These are phyloP conservation scores for Protomyctophum bolini DNA, from an alignment of 2,113 vertebrate genomes.

Conservation along the genomic window DNA sequence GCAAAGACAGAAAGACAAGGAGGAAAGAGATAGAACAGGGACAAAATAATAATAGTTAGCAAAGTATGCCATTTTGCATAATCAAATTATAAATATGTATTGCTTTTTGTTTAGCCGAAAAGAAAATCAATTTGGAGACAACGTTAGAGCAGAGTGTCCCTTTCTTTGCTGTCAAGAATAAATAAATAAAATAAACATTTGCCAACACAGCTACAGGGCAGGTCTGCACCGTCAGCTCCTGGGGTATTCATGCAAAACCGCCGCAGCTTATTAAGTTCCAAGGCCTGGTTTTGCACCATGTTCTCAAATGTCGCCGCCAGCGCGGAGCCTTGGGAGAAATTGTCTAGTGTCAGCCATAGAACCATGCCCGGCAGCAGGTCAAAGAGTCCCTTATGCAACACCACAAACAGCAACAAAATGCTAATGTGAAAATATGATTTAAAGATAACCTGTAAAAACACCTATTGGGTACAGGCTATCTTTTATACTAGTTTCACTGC, in stretches of 20 bases:
- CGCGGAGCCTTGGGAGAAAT: constrained; percentile 49
- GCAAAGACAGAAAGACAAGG: background rate
- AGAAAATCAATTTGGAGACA: constrained; percentile 34
- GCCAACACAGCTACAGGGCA: constrained; percentile 29
- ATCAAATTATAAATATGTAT: constrained; percentile 21
- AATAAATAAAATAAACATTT: background rate
- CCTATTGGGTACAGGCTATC: too few relatives aligned
- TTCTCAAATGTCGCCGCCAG: constrained; percentile 62
- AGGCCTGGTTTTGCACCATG: constrained; percentile 55
- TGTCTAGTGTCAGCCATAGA: constrained; percentile 29
- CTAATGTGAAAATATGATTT: too few relatives aligned
- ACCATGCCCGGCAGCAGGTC: background rate
- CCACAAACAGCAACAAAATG: background rate
- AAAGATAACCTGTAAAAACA: too few relatives aligned
- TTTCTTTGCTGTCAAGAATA: constrained; percentile 12
- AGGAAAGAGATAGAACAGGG: background rate
- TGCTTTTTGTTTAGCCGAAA: constrained; percentile 31
- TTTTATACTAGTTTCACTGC: too few relatives aligned
- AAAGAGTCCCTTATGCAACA: constrained; percentile 24
- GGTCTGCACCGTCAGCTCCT: constrained; percentile 24
- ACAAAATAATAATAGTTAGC: constrained; percentile 4
- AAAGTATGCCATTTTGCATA: constrained; percentile 8
- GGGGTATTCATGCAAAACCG: constrained; percentile 51
- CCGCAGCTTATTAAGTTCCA: constrained; percentile 59
- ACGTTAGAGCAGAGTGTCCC: constrained; percentile 10